phyloP scores from a whole-genome alignment of 2,888 invertebrate species.

The Seira sanloemensis region DNA sequence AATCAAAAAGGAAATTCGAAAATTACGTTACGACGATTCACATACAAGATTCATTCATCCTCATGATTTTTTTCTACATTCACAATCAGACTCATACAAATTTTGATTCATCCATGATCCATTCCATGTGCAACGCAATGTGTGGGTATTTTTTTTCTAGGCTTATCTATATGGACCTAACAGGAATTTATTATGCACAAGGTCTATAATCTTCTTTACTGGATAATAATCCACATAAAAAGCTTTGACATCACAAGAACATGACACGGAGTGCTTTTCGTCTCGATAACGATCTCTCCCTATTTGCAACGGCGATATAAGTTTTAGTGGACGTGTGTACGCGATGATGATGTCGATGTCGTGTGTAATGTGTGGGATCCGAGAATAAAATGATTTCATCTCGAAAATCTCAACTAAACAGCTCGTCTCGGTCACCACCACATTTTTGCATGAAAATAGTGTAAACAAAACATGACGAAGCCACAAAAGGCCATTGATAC shows the following conservation, averaged over 20 bases:
- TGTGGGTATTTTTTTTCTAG: too few relatives aligned
- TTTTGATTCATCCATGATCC: neutral
- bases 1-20: neutral
- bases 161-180: neutral
- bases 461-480: slow-evolving; percentile 16
- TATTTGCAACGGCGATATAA: neutral
- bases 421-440: too few relatives aligned
- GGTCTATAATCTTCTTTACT: neutral
- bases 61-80: too few relatives aligned
- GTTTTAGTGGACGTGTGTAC: neutral
- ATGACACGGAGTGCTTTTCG: slow-evolving; percentile 1
- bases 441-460: neutral
- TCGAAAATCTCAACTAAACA: neutral
- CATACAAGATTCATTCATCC: slow-evolving; percentile 1
- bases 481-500: neutral
- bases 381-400: slow-evolving; percentile 14
- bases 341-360: too few relatives aligned
- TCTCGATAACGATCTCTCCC: neutral
- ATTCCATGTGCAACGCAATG: too few relatives aligned
- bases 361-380: neutral
- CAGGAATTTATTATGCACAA: neutral
- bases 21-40: neutral
- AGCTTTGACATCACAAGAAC: slow-evolving; percentile 7
- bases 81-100: neutral
- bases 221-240: slow-evolving; percentile 16